phyloP scores from a whole-genome alignment of 2,797 vertebrate species.

The Salarias fasciatus region DNA sequence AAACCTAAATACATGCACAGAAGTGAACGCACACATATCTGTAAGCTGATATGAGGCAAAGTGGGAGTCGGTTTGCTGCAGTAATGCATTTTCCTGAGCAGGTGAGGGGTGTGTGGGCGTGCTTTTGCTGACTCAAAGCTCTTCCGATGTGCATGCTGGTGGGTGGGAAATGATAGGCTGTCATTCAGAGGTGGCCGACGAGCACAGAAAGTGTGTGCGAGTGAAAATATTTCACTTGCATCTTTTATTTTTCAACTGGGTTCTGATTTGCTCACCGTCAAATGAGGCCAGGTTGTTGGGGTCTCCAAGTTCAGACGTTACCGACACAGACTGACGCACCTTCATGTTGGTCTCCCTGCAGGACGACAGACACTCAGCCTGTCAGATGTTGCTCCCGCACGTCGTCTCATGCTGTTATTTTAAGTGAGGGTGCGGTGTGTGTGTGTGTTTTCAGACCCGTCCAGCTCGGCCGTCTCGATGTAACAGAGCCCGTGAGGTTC shows the following conservation, averaged over 20 bases:
- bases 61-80: constrained; percentile 55
- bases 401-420: background rate
- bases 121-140: constrained; percentile 58
- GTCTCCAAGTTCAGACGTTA: constrained; percentile 89
- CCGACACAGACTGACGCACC: constrained; percentile 91
- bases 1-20: constrained; percentile 17
- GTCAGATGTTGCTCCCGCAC: constrained; percentile 11
- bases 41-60: constrained; percentile 55
- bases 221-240: too few relatives aligned
- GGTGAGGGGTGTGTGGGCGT: constrained; percentile 43
- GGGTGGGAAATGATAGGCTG: constrained; percentile 51
- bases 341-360: constrained; percentile 96
- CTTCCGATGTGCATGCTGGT: constrained; percentile 35
- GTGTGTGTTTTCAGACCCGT: constrained; percentile 83
- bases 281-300: constrained; percentile 88
- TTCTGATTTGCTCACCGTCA: constrained; percentile 81
- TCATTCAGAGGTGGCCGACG: constrained; percentile 35
- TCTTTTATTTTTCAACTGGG: too few relatives aligned
- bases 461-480: constrained; percentile 96
- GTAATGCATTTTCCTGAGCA: constrained; percentile 56
- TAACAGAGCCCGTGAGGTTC: constrained; percentile 97
- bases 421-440: constrained; percentile 15
- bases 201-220: constrained; percentile 13
- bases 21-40: constrained; percentile 33
- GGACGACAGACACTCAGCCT: constrained; percentile 39